Base-by-base conservation (phyloP, 1,140 invertebrate species). In the Formica exsecta region DNA sequence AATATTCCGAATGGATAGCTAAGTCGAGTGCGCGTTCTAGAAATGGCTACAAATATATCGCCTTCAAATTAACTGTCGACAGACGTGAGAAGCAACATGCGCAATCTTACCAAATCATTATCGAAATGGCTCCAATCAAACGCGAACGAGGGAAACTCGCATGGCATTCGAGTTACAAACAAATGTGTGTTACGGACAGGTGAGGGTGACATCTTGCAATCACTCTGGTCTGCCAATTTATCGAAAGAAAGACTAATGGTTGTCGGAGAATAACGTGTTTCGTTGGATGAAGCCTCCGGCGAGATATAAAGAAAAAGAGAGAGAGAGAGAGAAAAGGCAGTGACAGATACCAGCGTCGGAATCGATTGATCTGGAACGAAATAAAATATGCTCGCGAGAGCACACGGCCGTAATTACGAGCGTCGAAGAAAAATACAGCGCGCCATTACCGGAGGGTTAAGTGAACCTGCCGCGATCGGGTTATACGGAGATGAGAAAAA, bases 371-470 rank as follows among this genome's bases (percentile, higher is more conserved):
- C 61, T 79, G 51, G 44, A 86, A 77, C 68, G 79, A 89, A 90
- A 92, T 92, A 92, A 91, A 92, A 92, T 89, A 92, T 90, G 86
- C 86, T 80, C 86, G 89, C 86, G 57, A 76, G 59, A 71, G 86
- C 75, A 61, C 66, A 65, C 66, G 54, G 71, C 7, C 61, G 90
- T 92, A 93, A 92, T 93, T 93, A 91, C 91, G 76, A 86, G 79
- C 64, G 59, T 19, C 73, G 86, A 89, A 92, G 92, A 92, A 93
- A 93, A 92, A 93, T 92, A 90, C 88, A 74, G 89, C 57, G 79
- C 85, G 79, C 87, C 90, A 91, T 93, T 92, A 93, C 81, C 89
- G 89, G 84, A 71, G 86, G 89, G 86, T 91, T 88, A 85, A 83
- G 76, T 48, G 77, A 74, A 85, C 74, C 83, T 59, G 81, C 73